A percentile compares a stretch with the other conserved stretches of the same genome.
Conservation (phyloP, 2,113 vertebrate species). For the Callorhinus ursinus region DNA sequence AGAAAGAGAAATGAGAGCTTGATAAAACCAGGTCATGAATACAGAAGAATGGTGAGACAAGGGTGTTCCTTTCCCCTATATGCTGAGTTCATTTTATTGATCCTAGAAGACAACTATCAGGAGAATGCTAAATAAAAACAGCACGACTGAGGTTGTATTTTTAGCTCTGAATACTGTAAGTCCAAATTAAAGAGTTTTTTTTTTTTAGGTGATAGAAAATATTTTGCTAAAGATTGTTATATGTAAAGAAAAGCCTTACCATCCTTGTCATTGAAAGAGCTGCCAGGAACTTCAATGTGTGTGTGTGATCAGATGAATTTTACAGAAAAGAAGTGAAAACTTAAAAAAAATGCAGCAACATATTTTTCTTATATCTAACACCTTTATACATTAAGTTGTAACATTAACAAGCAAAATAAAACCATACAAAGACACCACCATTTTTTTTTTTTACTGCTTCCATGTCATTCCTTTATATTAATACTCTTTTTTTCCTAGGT, state of each 20-base stretch:
- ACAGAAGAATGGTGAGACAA: neutral
- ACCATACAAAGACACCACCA: neutral
- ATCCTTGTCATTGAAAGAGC: neutral
- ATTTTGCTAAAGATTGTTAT: neutral
- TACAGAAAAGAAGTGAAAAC: neutral
- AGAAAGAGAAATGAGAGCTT: neutral
- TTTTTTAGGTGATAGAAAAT: neutral
- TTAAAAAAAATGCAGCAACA: neutral
- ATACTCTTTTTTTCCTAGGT: neutral
- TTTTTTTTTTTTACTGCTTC: neutral
- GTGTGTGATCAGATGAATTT: neutral
- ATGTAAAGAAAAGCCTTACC: neutral
- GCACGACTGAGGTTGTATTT: neutral
- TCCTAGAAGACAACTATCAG: neutral
- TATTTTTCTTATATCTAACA: neutral
- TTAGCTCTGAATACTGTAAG: neutral
- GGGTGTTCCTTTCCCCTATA: neutral
- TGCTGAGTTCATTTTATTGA: neutral
- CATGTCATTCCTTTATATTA: neutral
- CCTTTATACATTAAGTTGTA: neutral
- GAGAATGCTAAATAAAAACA: neutral
- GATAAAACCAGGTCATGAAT: accelerated
- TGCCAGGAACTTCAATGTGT: neutral
- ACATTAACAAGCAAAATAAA: neutral
- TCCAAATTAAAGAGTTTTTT: neutral